These are phyloP conservation scores for Drosophila koepferae DNA, from an alignment of 2,888 invertebrate genomes.

Conservation along the genomic window DNA sequence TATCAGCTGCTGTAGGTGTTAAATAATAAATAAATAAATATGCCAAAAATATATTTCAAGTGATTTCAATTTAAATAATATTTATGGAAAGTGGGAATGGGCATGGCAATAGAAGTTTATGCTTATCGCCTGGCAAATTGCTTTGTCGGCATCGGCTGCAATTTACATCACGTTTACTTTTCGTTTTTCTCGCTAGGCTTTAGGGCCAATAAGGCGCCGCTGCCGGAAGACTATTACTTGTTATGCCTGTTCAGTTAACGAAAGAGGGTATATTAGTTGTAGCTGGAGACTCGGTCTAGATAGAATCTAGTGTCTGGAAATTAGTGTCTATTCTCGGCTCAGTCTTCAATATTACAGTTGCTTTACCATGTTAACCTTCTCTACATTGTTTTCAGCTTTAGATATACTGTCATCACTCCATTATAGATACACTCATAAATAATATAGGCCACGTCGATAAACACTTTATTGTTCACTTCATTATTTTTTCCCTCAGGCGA, in stretches of 20 bases:
- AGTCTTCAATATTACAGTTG: neutral
- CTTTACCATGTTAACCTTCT: too few species aligned
- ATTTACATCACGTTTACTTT: conserved; percentile 43
- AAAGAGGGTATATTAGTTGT: neutral
- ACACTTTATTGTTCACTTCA: too few species aligned
- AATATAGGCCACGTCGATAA: too few species aligned
- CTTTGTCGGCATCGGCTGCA: conserved; percentile 44
- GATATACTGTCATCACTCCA: too few species aligned
- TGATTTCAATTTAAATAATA: conserved; percentile 18
- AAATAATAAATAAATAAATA: conserved; percentile 12
- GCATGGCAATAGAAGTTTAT: conserved; percentile 4
- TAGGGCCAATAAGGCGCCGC: conserved; percentile 14
- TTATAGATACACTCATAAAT: too few species aligned
- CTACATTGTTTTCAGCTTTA: neutral
- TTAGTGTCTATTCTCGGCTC: neutral
- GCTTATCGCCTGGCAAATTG: conserved; percentile 2
- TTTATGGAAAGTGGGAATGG: neutral
- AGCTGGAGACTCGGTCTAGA: neutral
- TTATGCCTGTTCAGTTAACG: neutral
- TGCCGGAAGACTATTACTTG: conserved; percentile 27
- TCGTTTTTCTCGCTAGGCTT: conserved; percentile 6
- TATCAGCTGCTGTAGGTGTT: conserved; percentile 36
- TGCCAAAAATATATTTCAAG: conserved; percentile 21
- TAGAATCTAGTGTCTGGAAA: too few species aligned
- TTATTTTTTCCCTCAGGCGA: neutral